phyloP scores from a whole-genome alignment of 1,140 invertebrate genomes.

The Lamellibrachia luymesi region DNA sequence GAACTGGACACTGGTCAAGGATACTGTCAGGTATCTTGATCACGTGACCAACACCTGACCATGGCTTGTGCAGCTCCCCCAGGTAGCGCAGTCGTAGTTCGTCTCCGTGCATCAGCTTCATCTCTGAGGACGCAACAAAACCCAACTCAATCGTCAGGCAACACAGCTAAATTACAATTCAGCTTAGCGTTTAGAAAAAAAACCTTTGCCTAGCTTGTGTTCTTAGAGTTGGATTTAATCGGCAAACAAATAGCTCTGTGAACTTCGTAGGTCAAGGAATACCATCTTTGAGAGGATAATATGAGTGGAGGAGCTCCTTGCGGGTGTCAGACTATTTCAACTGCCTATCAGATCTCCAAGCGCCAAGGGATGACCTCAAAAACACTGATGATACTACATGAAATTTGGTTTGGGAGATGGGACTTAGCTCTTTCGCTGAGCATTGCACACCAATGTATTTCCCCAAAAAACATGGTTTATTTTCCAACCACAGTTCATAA shows the following conservation, averaged over 20 bases:
- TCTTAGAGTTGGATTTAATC: too few species aligned
- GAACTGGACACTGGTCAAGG: slow-evolving; percentile 35
- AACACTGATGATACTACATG: too few species aligned
- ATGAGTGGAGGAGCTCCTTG: not conserved
- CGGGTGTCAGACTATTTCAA: too few species aligned
- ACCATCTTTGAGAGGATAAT: not conserved
- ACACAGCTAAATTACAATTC: not conserved
- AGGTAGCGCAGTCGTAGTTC: slow-evolving; percentile 91
- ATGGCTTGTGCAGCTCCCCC: slow-evolving; percentile 83
- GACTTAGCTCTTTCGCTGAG: too few species aligned
- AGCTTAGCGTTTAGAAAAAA: too few species aligned
- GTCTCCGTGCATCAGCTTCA: slow-evolving; percentile 99
- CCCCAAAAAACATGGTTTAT: too few species aligned
- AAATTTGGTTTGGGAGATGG: too few species aligned
- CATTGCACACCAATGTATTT: too few species aligned
- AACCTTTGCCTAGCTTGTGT: too few species aligned
- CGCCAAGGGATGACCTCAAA: too few species aligned
- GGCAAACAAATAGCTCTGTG: not conserved
- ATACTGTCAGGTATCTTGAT: slow-evolving; percentile 96
- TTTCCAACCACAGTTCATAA: too few species aligned
- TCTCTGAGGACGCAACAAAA: slow-evolving; percentile 64
- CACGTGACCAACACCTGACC: slow-evolving; percentile 92
- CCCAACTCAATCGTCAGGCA: slow-evolving; percentile 26
- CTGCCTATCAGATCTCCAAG: too few species aligned
- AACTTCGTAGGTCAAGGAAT: not conserved